These are phyloP conservation scores for Huso huso DNA, from an alignment of 2,797 vertebrate species.

Conservation along the genomic window DNA sequence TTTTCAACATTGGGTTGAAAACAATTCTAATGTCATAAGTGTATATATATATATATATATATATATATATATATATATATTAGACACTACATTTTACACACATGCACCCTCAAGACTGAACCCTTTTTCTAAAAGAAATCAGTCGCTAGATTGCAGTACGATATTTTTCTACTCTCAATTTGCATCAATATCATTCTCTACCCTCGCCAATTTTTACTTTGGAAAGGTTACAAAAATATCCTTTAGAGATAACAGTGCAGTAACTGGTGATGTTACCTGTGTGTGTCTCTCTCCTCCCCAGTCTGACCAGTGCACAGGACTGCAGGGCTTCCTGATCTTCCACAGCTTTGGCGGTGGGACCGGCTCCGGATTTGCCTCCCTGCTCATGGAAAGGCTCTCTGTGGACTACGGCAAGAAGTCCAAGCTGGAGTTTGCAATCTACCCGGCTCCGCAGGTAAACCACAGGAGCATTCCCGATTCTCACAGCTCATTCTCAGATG, in stretches of 20 bases:
- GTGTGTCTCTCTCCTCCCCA: background rate
- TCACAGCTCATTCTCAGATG: background rate
- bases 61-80: too few species aligned
- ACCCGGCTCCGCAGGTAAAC: slow-evolving; percentile 17
- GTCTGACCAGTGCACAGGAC: slow-evolving; percentile 27
- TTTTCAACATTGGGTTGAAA: too few species aligned
- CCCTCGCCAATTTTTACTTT: too few species aligned
- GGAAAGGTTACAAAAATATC: background rate
- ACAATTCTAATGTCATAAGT: too few species aligned
- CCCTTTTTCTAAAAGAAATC: too few species aligned
- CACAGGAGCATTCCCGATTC: too few species aligned
- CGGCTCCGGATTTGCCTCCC: slow-evolving; percentile 27
- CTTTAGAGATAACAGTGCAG: background rate
- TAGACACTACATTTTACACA: background rate
- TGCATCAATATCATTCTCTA: background rate
- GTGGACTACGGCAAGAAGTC: slow-evolving; percentile 29
- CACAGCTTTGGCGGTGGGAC: background rate
- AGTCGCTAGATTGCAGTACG: too few species aligned
- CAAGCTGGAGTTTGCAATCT: slow-evolving; percentile 30
- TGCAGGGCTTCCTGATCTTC: slow-evolving; percentile 21
- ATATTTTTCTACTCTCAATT: background rate
- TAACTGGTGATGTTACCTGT: background rate
- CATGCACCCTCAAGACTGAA: too few species aligned
- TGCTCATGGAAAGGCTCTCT: slow-evolving; percentile 30
- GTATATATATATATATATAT: too few species aligned